These are phyloP conservation scores for Trematomus loennbergii DNA, from an alignment of 2,113 vertebrate genomes.

Conservation along the genomic window DNA sequence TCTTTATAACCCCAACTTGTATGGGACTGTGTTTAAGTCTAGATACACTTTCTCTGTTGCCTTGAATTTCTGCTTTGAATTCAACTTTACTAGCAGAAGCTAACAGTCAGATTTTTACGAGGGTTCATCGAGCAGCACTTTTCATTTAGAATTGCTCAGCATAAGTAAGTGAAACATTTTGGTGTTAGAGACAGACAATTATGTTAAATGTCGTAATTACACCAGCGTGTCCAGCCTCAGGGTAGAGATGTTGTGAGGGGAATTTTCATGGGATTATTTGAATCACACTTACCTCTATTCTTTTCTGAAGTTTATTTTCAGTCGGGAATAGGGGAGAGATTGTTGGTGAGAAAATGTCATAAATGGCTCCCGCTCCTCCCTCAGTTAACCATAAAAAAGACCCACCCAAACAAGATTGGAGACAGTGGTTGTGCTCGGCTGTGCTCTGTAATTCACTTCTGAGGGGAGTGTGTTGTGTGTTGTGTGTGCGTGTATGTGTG, in stretches of 20 bases:
- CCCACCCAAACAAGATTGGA: conserved; percentile 82
- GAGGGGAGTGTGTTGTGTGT: conserved; percentile 39
- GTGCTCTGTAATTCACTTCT: conserved; percentile 76
- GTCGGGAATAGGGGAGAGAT: conserved; percentile 1
- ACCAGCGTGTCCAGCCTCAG: conserved; percentile 10
- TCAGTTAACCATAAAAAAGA: conserved; percentile 75
- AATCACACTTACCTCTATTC: conserved; percentile 25
- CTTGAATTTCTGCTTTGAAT: neutral
- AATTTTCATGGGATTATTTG: neutral
- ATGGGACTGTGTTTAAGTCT: neutral
- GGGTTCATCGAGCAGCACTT: neutral
- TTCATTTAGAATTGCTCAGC: neutral
- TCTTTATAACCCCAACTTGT: neutral
- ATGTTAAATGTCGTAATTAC: conserved; percentile 5
- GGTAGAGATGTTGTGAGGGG: neutral
- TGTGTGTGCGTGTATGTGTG: conserved; percentile 13
- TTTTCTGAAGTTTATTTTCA: conserved; percentile 11
- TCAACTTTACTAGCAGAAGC: neutral
- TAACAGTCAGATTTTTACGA: conserved; percentile 12
- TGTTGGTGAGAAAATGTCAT: conserved; percentile 66
- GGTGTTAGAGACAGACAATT: neutral
- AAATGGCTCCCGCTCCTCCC: conserved; percentile 68
- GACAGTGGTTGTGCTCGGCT: conserved; percentile 70
- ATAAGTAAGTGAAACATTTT: neutral
- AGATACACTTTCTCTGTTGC: neutral